phyloP scores from a whole-genome alignment of 2,888 invertebrate species.

The Mythimna loreyi region DNA sequence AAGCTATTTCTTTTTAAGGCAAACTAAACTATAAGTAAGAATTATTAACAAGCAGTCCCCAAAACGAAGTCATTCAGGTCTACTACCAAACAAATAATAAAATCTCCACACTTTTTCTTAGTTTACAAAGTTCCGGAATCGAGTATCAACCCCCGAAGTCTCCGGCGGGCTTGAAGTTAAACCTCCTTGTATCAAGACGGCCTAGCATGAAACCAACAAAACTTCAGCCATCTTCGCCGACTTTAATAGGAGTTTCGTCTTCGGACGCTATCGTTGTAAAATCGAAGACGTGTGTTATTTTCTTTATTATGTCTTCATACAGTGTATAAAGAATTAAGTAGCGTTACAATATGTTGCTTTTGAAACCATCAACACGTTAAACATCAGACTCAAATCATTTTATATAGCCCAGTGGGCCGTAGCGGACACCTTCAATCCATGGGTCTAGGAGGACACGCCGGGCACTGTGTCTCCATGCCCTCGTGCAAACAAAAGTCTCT shows the following conservation, averaged over 20 bases:
- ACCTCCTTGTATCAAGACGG: slow-evolving; percentile 75
- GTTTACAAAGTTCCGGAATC: slow-evolving; percentile 76
- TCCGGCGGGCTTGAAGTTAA: slow-evolving; percentile 75
- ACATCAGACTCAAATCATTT: too few species aligned
- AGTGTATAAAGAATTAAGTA: neutral
- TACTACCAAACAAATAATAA: slow-evolving; percentile 67
- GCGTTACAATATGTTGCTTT: neutral
- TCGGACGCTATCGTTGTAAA: slow-evolving; percentile 80
- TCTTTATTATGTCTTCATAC: slow-evolving; percentile 44
- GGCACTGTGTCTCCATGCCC: too few species aligned
- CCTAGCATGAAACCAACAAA: slow-evolving; percentile 74
- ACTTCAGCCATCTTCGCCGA: slow-evolving; percentile 78
- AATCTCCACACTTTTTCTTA: slow-evolving; percentile 69
- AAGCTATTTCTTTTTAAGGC: too few species aligned
- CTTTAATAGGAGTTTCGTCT: slow-evolving; percentile 82
- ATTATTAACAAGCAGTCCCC: slow-evolving; percentile 8
- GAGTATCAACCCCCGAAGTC: slow-evolving; percentile 74
- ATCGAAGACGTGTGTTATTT: slow-evolving; percentile 76
- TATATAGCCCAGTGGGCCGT: too few species aligned
- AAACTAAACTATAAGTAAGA: neutral
- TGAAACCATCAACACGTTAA: neutral
- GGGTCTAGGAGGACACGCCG: too few species aligned
- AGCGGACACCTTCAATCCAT: too few species aligned
- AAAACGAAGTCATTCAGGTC: slow-evolving; percentile 55
- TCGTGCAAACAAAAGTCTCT: too few species aligned